phyloP scores from a whole-genome alignment of 2,888 invertebrate genomes.

The Dinocampus coccinellae region DNA sequence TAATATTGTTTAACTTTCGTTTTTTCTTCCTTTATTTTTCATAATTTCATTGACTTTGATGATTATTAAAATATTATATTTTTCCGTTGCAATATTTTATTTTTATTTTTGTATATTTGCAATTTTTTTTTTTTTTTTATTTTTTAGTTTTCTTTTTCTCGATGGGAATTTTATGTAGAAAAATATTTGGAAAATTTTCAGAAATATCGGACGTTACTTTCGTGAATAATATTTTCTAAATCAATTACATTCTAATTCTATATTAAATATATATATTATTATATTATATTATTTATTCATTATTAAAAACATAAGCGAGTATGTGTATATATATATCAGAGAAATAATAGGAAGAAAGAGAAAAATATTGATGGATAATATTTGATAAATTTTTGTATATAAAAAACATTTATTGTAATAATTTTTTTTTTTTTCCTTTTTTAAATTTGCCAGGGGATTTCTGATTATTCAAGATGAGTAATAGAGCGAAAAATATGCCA shows the following conservation, averaged over 20 bases:
- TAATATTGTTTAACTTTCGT: neutral
- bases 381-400: neutral
- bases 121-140: slow-evolving; percentile 16
- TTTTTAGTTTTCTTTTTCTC: slow-evolving; percentile 13
- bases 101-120: slow-evolving; percentile 12
- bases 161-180: slow-evolving; percentile 42
- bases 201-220: slow-evolving; percentile 52
- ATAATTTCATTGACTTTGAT: slow-evolving; percentile 2
- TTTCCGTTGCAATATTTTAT: slow-evolving; percentile 17
- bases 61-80: slow-evolving; percentile 6
- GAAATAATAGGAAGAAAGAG: neutral
- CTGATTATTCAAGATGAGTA: neutral
- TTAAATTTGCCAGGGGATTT: too few species aligned
- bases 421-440: neutral
- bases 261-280: too few species aligned
- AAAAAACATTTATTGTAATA: neutral
- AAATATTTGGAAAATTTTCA: slow-evolving; percentile 51
- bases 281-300: too few species aligned
- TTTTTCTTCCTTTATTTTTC: slow-evolving; percentile 1
- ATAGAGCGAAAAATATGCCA: neutral
- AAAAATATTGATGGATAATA: neutral
- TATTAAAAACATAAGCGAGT: too few species aligned
- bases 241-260: too few species aligned
- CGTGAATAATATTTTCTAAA: slow-evolving; percentile 35
- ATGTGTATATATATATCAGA: too few species aligned